phyloP scores from a whole-genome alignment of 1,140 invertebrate species.

The Drosophila equinoxialis region DNA sequence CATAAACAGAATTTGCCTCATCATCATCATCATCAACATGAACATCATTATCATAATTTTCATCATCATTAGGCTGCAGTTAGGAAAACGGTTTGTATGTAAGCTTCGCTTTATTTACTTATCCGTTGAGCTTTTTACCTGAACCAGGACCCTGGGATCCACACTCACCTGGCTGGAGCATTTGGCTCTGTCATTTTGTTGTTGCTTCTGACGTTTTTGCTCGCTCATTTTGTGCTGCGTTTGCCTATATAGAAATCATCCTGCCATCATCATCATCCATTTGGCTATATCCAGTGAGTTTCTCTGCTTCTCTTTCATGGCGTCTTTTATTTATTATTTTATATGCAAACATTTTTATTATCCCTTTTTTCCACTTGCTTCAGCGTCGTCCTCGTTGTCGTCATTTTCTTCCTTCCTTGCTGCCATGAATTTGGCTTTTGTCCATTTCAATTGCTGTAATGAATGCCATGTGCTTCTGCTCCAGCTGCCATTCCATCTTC shows the following conservation, averaged over 20 bases:
- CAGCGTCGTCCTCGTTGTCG: constrained; percentile 19
- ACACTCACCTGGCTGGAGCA: constrained; percentile 53
- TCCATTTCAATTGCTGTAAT: constrained; percentile 69
- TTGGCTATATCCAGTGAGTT: not conserved
- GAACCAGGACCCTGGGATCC: constrained; percentile 41
- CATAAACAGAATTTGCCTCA: constrained; percentile 35
- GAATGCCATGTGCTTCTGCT: constrained; percentile 40
- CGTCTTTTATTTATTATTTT: constrained; percentile 67
- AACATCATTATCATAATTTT: constrained; percentile 1
- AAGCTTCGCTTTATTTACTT: constrained; percentile 63
- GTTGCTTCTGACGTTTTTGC: constrained; percentile 50
- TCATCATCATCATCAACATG: constrained; percentile 31
- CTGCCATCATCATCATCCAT: not conserved
- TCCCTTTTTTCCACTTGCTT: constrained; percentile 45
- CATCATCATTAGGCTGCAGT: constrained; percentile 28
- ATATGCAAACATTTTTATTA: constrained; percentile 73
- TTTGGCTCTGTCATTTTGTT: constrained; percentile 76
- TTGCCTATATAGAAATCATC: constrained; percentile 29
- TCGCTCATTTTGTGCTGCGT: constrained; percentile 75
- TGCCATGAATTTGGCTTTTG: constrained; percentile 62
- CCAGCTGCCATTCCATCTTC: constrained; percentile 23
- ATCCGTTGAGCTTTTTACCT: constrained; percentile 71
- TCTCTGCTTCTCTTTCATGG: constrained; percentile 30
- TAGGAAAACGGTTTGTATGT: not conserved
- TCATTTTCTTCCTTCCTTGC: constrained; percentile 31